Evolutionary conservation across 2,888 invertebrate genomes (phyloP).

Genomic region (Aphodius granarius): DNA sequence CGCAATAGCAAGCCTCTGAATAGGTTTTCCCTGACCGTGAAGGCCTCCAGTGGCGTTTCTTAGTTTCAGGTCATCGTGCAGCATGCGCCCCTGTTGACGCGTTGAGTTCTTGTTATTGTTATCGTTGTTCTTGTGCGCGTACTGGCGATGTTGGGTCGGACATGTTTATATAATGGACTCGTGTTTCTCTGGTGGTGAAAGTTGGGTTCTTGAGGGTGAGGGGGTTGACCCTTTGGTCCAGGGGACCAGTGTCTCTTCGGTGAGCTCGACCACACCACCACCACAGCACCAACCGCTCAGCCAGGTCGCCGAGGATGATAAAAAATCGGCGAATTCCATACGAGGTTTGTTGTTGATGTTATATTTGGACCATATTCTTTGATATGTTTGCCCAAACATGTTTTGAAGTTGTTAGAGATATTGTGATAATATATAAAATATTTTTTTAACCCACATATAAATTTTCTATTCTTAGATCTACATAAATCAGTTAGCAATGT

Average conservation of each 20-base stretch:
- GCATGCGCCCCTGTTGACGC: constrained; percentile 26
- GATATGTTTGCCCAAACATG: no score
- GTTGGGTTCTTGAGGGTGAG: constrained; percentile 37
- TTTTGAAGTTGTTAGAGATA: no score
- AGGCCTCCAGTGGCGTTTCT: not conserved
- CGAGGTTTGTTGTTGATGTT: constrained; percentile 57
- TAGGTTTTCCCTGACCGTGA: not conserved
- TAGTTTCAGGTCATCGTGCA: constrained; percentile 13
- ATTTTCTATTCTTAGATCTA: no score
- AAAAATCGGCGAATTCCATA: constrained; percentile 67
- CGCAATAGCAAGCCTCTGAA: not conserved
- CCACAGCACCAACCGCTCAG: constrained; percentile 42
- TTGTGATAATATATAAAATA: no score
- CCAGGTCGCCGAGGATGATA: constrained; percentile 54
- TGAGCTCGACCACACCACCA: constrained; percentile 65
- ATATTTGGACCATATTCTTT: no score
- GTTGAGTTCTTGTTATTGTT: not conserved
- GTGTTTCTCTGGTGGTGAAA: constrained; percentile 51
- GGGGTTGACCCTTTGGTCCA: constrained; percentile 30
- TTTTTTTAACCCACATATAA: no score
- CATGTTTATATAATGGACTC: constrained; percentile 53
- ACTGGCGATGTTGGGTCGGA: constrained; percentile 38
- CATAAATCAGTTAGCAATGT: no score
- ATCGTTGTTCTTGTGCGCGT: constrained; percentile 30
- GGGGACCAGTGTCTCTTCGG: constrained; percentile 48